Evolutionary conservation across 2,888 invertebrate genomes (phyloP), one percentile per base, ranked within the genome.

Genomic region (Leucoma salicis): DNA sequence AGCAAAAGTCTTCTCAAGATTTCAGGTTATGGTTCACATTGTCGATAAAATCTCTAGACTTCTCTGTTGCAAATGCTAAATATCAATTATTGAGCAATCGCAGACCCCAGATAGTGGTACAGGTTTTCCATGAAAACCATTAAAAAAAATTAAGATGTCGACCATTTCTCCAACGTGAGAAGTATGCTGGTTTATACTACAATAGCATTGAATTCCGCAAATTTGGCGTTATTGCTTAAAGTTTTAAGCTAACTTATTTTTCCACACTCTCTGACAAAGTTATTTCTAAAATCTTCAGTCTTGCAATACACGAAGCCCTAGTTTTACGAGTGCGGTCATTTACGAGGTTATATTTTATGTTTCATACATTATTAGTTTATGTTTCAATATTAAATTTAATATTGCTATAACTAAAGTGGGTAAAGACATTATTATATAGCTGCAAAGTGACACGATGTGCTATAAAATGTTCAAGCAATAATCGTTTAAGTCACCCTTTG

Each of bases 281-380:
- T 27, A 36, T 10, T 21, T 11, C 24, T 31, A 2, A 27, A n/a
- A 3, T n/a, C n/a, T 27, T 27, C 27, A 27, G n/a, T 27, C 21
- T 27, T 27, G 27, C 4, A 4, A n/a, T 35, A 27, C 13, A 15
- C 13, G 14, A 25, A 36, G 16, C 42, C 42, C 38, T 43, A 36
- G 35, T 42, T 42, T 43, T 43, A 43, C 28, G 42, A 27, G 6
- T 11, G 16, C 25, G 34, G 42, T 25, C 37, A 43, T 43, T 38
- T 43, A 38, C 29, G 38, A 14, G 27, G 14, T 35, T 32, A 38
- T 28, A 34, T 43, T 34, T 38, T 34, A 38, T 34, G 31, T 15
- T 15, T 21, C 7, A 28, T 27, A 16, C 36, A 29, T 37, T 37
- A 42, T 21, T 25, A 29, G 3, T 14, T 38, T 24, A 42, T 21